Evolutionary conservation across 2,797 vertebrate species (phyloP), one percentile per base, ranked within the genome.

Genomic region (Diplodus sargus): DNA sequence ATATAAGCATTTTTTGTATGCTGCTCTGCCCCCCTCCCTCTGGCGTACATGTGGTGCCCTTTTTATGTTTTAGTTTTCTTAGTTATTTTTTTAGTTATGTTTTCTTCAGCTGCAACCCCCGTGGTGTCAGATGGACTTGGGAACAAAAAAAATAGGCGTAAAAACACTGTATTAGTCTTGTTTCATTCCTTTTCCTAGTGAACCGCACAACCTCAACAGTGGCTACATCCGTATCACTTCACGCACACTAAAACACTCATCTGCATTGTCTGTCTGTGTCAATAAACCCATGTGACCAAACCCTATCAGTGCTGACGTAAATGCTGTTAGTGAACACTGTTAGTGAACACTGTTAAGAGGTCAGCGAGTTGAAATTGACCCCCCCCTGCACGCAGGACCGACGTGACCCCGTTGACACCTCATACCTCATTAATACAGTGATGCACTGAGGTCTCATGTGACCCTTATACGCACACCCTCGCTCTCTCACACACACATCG

Each of bases 381-480:
- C 2, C 2, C 23, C n/a, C 3, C 52, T 0, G 13, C 57, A 25
- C 15, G 7, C 30, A 30, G 18, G 51, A 23, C 48, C 13, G 0
- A 18, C 1, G 30, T 60, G 79, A 79, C 75, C 85, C 51, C 9
- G 0, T 59, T 53, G 67, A 66, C 45, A 1, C 71, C 71, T 73
- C 77, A 20, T 14, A 56, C 60, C 65, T 83, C 74, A 60, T 85
- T 63, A 83, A 72, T 16, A 6, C 49, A 34, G 18, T 16, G 54
- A 63, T 28, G 45, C 75, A 18, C 62, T 0, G 16, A 72, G 42
- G 39, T 72, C 76, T 57, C 48, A 17, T 64, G 65, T 73, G 78
- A 79, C 72, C 68, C 51, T 56, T n/a, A 52, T 2, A 45, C 67
- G 53, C 64, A 64, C 22, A 45, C 54, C n/a, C 53, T 53, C 75